Evolutionary conservation across 2,113 vertebrate genomes (phyloP).

Genomic region (Callionymus lyra): DNA sequence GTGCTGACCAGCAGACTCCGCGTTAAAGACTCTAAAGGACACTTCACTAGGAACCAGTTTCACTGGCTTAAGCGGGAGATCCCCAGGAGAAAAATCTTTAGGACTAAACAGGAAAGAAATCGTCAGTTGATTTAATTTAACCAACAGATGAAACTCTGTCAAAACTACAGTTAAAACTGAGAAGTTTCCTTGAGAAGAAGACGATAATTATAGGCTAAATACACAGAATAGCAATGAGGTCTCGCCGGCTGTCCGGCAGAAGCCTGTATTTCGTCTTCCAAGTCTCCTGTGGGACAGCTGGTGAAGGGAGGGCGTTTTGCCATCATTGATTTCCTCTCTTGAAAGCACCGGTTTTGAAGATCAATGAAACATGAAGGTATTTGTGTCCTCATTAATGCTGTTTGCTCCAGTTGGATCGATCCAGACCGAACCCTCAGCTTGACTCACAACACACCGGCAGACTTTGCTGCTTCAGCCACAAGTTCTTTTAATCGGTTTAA

Average conservation of each 20-base stretch:
- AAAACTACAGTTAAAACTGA: no score
- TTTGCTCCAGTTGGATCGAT: constrained; percentile 42
- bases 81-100: constrained; percentile 19
- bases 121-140: no score
- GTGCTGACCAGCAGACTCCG: constrained; percentile 36
- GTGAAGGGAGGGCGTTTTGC: constrained; percentile 9
- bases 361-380: constrained; percentile 56
- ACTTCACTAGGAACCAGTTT: constrained; percentile 15
- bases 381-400: constrained; percentile 56
- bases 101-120: constrained; percentile 1
- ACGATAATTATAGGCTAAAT: constrained; percentile 32
- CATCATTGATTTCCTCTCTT: constrained; percentile 31
- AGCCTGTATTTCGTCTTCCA: constrained; percentile 15
- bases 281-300: constrained; percentile 9
- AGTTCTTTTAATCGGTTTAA: not conserved
- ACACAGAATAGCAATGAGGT: constrained; percentile 39
- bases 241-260: constrained; percentile 11
- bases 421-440: constrained; percentile 12
- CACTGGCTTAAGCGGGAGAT: constrained; percentile 31
- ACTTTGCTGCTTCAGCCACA: not conserved
- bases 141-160: no score
- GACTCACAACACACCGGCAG: constrained; percentile 7
- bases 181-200: no score
- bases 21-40: constrained; percentile 38
- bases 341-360: constrained; percentile 27